Evolutionary conservation across 2,888 invertebrate genomes (phyloP), one percentile per base, ranked within the genome.

Genomic region (Parnassius mnemosyne): DNA sequence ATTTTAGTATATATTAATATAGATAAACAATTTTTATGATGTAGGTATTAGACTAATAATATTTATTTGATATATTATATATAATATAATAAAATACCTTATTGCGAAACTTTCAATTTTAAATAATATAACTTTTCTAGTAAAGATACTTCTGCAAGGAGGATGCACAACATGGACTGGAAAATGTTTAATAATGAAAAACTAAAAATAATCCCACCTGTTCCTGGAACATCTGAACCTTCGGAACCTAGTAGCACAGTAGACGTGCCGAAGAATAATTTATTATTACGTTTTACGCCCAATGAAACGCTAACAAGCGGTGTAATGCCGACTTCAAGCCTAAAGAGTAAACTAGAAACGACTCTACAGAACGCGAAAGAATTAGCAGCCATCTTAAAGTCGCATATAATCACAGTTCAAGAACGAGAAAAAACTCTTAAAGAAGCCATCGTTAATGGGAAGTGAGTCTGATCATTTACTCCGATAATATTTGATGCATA

Each of bases 381-480:
- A 34, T 66, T 89, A 59, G 77, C 81, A 0, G 77, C 78, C 2
- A 76, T 72, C 1, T 69, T 90, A 20, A 80, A 77, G 55, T 55
- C 63, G 2, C 83, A 87, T 66, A 88, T 90, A 41, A 50, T 65
- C 1, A 68, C 69, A 34, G 64, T 84, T 3, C 64, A 75, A 10
- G 63, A 68, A 1, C 75, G 75, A 9, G 89, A 90, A 66, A 71
- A 66, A 7, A 16, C 64, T 7, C 64, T 90, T 12, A 90, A 90
- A 65, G 84, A 89, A 42, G 78, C 80, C 3, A 87, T 89, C 54
- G 72, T 75, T 1, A 82, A 78, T 55, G 89, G 88, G 66, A 85
- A 85, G 89, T 87, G 75, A 75, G 65, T 49, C 10, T 16, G 7
- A 34, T 3, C 34, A 34, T 34, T 34, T 34, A 34, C 7, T 34